Base-by-base conservation (phyloP, 2,888 invertebrate species). In the Congeria kusceri region DNA sequence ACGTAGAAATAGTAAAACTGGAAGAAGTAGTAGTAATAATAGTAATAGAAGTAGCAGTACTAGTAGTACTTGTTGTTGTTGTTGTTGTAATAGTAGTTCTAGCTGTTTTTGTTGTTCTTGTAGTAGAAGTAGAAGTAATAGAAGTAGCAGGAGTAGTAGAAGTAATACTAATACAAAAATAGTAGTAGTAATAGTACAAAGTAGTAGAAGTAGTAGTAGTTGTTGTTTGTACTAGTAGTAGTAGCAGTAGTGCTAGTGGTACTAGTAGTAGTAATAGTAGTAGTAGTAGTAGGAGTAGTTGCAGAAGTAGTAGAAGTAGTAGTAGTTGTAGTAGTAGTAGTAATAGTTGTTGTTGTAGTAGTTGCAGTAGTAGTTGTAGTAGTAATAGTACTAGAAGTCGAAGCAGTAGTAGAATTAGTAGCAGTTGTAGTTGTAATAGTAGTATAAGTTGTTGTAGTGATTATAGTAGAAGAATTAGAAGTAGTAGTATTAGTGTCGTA, bases 131-230 rank as follows among this genome's bases (percentile, higher is more conserved):
- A 49, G 49, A 9, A 49, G 20, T 49, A 20, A 15, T 49, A 49
- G 49, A 9, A 49, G 20, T 49, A 49, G 49, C 15, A 49, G 49
- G 4, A 49, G 49, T 49, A 49, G 49, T 49, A 49, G 49, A 9
- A 49, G 49, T 49, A 20, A 15, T 49, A 49, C 7, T 49, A 49
- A 15, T 49, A 49, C 5, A 49, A 5, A 9, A 49, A 15, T 20
- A 49, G 49, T 20, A 49, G 49, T 49, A 49, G 49, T 49, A 49
- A 15, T 20, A 49, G 49, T 49, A 49, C 5, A 9, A 9, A 49
- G 49, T 20, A 49, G 49, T 49, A 49, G 49, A 9, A 49, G 49
- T 49, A 49, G 49, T 49, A 49, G 49, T 49, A 49, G 49, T 49
- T 9, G 49, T 49, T 9, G 49, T 49, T 49, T 9, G 49, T 49